Conservation (phyloP, 2,113 vertebrate species). For the Trematomus loennbergii region DNA sequence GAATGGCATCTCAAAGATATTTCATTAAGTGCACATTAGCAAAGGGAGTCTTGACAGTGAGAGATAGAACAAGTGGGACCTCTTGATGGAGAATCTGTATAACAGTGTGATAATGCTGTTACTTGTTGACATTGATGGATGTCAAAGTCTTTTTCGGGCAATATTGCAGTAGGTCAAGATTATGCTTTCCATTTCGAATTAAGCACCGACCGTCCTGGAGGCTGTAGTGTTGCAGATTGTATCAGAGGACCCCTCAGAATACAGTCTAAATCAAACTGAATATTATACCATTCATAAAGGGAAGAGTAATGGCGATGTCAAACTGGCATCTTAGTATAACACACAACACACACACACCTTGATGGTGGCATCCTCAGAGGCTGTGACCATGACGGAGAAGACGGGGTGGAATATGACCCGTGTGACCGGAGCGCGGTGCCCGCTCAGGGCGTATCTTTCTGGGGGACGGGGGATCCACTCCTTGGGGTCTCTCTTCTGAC, state of each 20-base stretch:
- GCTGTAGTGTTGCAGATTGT: too few relatives aligned
- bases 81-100: background rate
- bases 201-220: background rate
- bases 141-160: background rate
- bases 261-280: too few relatives aligned
- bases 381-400: conserved; percentile 99
- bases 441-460: conserved; percentile 96
- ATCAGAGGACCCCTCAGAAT: too few relatives aligned
- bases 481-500: conserved; percentile 97
- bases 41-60: background rate
- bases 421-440: conserved; percentile 97
- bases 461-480: conserved; percentile 99
- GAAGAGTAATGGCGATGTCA: too few relatives aligned
- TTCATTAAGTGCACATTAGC: background rate
- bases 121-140: background rate
- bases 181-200: background rate
- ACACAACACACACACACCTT: conserved; percentile 88
- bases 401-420: conserved; percentile 99
- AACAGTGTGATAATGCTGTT: background rate
- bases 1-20: conserved; percentile 3
- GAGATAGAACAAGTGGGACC: background rate
- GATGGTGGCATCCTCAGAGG: conserved; percentile 99
- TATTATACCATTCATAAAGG: too few relatives aligned
- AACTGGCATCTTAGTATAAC: too few relatives aligned
- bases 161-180: background rate